Conservation (phyloP, 2,797 vertebrate species). For the Salmo trutta region DNA sequence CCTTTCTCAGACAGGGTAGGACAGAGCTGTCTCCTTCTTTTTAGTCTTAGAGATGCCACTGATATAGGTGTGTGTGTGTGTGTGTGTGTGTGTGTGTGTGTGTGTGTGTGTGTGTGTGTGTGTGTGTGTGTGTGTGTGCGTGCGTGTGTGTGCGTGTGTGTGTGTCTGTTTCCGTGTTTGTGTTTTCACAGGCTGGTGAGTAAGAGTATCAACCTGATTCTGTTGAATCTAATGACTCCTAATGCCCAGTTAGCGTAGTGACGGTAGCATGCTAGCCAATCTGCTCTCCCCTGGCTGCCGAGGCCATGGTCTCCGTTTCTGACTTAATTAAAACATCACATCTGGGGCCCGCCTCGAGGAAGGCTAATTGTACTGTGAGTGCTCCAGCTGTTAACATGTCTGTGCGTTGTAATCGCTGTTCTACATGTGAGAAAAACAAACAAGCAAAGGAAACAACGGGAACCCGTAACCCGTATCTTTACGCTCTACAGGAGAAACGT, state of each 20-base stretch:
- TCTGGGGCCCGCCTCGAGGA: neutral
- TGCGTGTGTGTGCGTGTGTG: neutral
- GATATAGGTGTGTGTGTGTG: neutral
- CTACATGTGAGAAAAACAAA: neutral
- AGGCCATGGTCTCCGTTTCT: neutral
- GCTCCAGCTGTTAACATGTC: conserved; percentile 5
- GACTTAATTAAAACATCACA: conserved; percentile 5
- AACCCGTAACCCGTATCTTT: neutral
- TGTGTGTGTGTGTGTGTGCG: no score
- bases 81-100: no score
- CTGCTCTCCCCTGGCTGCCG: neutral
- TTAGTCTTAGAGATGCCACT: neutral
- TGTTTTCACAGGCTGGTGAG: neutral
- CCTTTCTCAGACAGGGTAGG: neutral
- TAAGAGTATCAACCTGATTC: neutral
- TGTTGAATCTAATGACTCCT: neutral
- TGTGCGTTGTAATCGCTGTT: conserved; percentile 2
- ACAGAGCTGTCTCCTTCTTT: neutral
- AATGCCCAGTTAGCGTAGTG: neutral
- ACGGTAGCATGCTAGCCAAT: neutral
- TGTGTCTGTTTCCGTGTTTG: neutral
- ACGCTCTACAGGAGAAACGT: neutral
- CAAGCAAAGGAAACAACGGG: neutral
- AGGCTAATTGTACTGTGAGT: neutral
- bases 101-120: neutral